Evolutionary conservation across 1,140 invertebrate genomes (phyloP).

Genomic region (Hestina assimilis): DNA sequence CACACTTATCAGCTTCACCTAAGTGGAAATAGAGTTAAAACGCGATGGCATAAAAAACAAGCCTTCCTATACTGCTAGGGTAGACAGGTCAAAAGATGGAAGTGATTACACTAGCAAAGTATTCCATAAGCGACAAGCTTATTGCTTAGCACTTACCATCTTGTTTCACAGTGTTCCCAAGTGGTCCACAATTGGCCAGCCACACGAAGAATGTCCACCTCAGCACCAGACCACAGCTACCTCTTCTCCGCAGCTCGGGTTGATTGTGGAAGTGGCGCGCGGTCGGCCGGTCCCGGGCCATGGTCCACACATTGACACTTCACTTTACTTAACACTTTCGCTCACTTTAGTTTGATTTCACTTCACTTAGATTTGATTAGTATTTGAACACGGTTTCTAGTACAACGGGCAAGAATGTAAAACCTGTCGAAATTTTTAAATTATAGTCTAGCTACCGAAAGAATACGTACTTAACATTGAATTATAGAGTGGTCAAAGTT

Average conservation of each 20-base stretch:
- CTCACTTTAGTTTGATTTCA: background rate
- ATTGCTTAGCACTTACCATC: slow-evolving; percentile 54
- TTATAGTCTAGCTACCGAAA: too few species aligned
- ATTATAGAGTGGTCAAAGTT: too few species aligned
- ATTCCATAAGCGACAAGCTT: background rate
- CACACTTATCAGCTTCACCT: too few species aligned
- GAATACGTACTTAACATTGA: too few species aligned
- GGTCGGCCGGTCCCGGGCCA: slow-evolving; percentile 54
- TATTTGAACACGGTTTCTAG: too few species aligned
- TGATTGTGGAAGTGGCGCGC: slow-evolving; percentile 66
- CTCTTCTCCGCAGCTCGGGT: slow-evolving; percentile 55
- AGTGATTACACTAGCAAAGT: background rate
- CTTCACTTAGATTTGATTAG: background rate
- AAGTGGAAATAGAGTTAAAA: too few species aligned
- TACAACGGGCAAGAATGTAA: too few species aligned
- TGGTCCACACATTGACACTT: slow-evolving; percentile 29
- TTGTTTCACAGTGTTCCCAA: slow-evolving; percentile 66
- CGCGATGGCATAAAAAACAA: too few species aligned
- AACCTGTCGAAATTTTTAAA: too few species aligned
- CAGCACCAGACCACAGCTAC: slow-evolving; percentile 52
- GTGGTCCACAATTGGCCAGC: slow-evolving; percentile 56
- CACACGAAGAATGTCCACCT: slow-evolving; percentile 64
- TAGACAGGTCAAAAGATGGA: too few species aligned
- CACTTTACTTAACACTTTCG: background rate
- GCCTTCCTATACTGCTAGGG: too few species aligned